A percentile compares a stretch with the other conserved stretches of the same genome.
These are phyloP conservation scores for Apodemia zela DNA, from an alignment of 2,888 invertebrate species.

Conservation along the genomic window DNA sequence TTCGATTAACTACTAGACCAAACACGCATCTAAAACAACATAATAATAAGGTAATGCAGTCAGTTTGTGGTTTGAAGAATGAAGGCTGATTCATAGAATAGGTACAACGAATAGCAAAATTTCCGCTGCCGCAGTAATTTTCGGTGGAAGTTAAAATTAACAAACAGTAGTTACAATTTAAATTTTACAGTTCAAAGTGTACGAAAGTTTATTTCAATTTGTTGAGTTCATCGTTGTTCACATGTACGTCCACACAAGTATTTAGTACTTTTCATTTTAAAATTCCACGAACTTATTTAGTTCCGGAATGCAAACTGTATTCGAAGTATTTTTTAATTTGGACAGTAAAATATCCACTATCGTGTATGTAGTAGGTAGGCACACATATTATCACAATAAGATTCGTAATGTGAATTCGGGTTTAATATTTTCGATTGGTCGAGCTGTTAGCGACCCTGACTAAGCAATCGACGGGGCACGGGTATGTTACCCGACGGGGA, in stretches of 20 bases:
- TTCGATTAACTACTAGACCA: too few species aligned
- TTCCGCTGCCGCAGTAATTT: conserved; percentile 8
- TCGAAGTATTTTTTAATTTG: neutral
- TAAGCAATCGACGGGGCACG: too few species aligned
- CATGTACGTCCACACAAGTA: conserved; percentile 11
- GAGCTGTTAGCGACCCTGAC: too few species aligned
- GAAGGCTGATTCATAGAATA: conserved; percentile 34
- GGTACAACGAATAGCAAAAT: conserved; percentile 15
- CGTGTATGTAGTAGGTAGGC: too few species aligned
- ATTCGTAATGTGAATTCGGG: too few species aligned
- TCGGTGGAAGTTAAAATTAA: conserved; percentile 13
- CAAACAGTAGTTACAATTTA: conserved; percentile 26
- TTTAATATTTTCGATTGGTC: too few species aligned
- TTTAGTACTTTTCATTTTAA: conserved; percentile 16
- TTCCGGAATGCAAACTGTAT: neutral
- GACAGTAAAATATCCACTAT: neutral
- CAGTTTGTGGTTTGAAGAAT: conserved; percentile 32
- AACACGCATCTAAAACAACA: neutral
- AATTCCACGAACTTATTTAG: conserved; percentile 10
- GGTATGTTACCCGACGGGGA: too few species aligned
- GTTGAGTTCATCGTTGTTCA: conserved; percentile 4
- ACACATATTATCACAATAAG: too few species aligned
- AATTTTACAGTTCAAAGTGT: conserved; percentile 26
- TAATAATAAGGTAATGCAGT: conserved; percentile 8
- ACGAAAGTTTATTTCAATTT: conserved; percentile 19